Base-by-base conservation (phyloP, 2,113 vertebrate genomes). In the Glareola pratincola region DNA sequence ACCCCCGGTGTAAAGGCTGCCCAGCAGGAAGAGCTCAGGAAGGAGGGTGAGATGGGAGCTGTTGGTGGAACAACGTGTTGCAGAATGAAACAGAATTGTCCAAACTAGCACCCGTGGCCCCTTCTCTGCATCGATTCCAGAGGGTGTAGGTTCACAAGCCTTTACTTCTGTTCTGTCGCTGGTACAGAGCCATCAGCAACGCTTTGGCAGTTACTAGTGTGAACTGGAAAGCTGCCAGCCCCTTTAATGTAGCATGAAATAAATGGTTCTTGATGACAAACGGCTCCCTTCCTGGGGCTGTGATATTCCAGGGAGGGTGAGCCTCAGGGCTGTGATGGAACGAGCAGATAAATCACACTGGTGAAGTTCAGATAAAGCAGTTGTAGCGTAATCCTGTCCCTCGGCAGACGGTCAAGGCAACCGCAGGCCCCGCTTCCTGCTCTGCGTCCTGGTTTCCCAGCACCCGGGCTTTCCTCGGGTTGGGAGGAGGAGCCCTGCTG, bases 401-500 rank as follows among this genome's bases (percentile, higher is more conserved):
- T 27, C 66, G 53, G 79, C 79, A 85, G 80, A 7, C 6, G 36
- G 45, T 96, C 91, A 87, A 89, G 93, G 91, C 79, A 43, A 23
- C 60, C 30, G 1, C 54, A 11, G 24, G 20, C 75, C 50, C 29
- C 4, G 56, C 66, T 90, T 22, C 82, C 69, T 6, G 39, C 50
- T 81, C 29, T 79, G 4, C 34, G 8, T 8, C 10, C n/a, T 3
- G 50, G 53, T 45, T 62, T 80, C 48, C 56, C 19, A 1, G 0
- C 14, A 10, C 2, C 0, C 3, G 1, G 26, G 23, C 66, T 88
- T 9, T 45, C 60, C 43, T 45, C 3, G 0, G 43, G 32, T 53
- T 57, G 71, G 4, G 0, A 12, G 75, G 76, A 62, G 17, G 34
- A 57, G 41, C 34, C 10, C 51, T 57, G 48, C 57, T 16, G 20